Evolutionary conservation across 2,888 invertebrate genomes (phyloP).

Genomic region (Kuschelorhynchus macadamiae): DNA sequence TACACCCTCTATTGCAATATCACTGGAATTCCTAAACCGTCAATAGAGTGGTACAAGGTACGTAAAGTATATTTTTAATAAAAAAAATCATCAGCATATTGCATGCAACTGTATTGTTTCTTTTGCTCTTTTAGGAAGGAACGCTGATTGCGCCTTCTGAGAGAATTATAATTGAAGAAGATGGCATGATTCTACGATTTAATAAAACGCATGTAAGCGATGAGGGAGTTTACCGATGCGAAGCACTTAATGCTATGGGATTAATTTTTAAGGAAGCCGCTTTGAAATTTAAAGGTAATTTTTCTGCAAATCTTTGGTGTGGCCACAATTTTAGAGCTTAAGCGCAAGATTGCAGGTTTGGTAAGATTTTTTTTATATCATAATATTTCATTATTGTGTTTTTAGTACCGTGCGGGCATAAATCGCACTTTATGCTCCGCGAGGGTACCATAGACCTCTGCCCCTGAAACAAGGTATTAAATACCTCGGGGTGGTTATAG

Average conservation of each 20-base stretch:
- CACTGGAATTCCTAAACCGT: constrained; percentile 76
- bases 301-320: no score
- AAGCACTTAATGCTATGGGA: constrained; percentile 72
- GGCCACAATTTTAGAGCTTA: no score
- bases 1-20: constrained; percentile 71
- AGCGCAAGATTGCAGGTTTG: no score
- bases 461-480: no score
- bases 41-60: constrained; percentile 82
- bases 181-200: constrained; percentile 70
- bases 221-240: constrained; percentile 75
- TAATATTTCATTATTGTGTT: no score
- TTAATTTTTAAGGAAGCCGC: constrained; percentile 60
- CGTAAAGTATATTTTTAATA: constrained; percentile 38
- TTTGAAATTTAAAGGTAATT: constrained; percentile 56
- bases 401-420: no score
- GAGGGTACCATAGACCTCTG: no score
- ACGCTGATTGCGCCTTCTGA: constrained; percentile 52
- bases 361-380: no score
- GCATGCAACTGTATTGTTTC: no score
- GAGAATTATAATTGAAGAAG: constrained; percentile 62
- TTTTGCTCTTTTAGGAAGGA: constrained; percentile 52
- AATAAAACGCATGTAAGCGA: constrained; percentile 72
- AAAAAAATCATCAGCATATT: no score
- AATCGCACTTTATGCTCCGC: no score
- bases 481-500: no score